These are phyloP conservation scores for Neoaliturus tenellus DNA, from an alignment of 2,888 invertebrate species.

Conservation along the genomic window DNA sequence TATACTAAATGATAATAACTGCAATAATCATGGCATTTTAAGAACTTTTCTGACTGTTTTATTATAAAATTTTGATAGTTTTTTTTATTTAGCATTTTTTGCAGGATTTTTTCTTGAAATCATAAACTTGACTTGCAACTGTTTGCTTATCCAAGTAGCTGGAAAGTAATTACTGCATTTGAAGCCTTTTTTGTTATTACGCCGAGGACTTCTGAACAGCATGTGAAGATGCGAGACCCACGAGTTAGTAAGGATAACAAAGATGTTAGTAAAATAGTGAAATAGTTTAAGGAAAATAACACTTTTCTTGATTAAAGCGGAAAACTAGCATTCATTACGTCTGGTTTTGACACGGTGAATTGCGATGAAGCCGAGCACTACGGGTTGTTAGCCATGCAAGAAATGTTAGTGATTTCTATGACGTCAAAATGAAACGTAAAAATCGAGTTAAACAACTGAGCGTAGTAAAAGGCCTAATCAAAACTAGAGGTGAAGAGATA, in stretches of 20 bases:
- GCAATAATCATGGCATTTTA: no score
- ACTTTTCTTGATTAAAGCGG: slow-evolving; percentile 61
- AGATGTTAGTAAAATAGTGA: slow-evolving; percentile 57
- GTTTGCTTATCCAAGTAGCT: slow-evolving; percentile 10
- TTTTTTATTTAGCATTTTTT: no score
- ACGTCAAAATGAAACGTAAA: slow-evolving; percentile 66
- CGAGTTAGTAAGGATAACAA: slow-evolving; percentile 68
- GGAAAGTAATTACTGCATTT: slow-evolving; percentile 50
- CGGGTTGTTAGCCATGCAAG: slow-evolving; percentile 61
- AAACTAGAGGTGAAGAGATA: slow-evolving; percentile 57
- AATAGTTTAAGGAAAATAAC: slow-evolving; percentile 60
- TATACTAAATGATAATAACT: no score
- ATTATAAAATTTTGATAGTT: no score
- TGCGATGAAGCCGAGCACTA: slow-evolving; percentile 68
- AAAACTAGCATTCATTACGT: slow-evolving; percentile 67
- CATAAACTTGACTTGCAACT: no score
- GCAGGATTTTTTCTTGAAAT: no score
- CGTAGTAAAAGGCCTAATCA: slow-evolving; percentile 51
- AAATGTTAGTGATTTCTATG: slow-evolving; percentile 48
- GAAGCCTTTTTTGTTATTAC: slow-evolving; percentile 57
- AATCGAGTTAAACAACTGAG: slow-evolving; percentile 66
- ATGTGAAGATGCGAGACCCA: slow-evolving; percentile 67
- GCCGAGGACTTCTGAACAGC: slow-evolving; percentile 61
- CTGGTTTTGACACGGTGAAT: slow-evolving; percentile 68
- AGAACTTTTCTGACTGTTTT: no score